These are phyloP conservation scores for Patella pellucida DNA, from an alignment of 2,888 invertebrate genomes.

Conservation along the genomic window DNA sequence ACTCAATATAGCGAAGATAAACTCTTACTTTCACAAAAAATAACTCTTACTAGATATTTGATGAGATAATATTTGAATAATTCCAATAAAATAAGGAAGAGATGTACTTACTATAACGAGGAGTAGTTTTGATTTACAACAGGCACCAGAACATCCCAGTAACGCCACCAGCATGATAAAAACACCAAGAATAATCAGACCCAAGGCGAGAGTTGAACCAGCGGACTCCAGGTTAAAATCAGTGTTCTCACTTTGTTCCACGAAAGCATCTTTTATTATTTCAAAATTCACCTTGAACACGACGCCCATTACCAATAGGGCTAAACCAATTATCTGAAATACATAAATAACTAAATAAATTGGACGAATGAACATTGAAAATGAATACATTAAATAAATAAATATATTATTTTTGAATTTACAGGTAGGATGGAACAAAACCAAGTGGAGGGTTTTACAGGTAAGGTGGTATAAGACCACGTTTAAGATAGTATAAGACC, in stretches of 20 bases:
- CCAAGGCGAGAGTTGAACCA: conserved; percentile 1
- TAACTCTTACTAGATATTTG: no score
- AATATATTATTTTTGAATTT: no score
- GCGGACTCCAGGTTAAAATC: conserved; percentile 16
- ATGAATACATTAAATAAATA: no score
- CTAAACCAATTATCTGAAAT: conserved; percentile 18
- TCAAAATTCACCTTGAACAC: conserved; percentile 18
- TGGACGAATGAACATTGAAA: no score
- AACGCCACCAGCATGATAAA: conserved; percentile 13
- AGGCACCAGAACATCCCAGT: conserved; percentile 19
- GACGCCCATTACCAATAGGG: conserved; percentile 11
- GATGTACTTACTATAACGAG: conserved; percentile 14
- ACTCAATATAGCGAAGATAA: no score
- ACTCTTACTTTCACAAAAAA: no score
- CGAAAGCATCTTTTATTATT: background rate
- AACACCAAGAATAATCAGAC: conserved; percentile 8
- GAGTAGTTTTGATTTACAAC: conserved; percentile 3
- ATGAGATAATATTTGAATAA: background rate
- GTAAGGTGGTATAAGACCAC: no score
- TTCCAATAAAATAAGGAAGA: background rate
- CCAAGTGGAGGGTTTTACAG: no score
- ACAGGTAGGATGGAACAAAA: no score
- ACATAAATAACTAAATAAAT: no score
- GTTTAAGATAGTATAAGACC: no score
- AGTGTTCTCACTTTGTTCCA: background rate